Evolutionary conservation across 2,797 vertebrate species (phyloP), one percentile per base, ranked within the genome.

Genomic region (Spinus olivaceus): DNA sequence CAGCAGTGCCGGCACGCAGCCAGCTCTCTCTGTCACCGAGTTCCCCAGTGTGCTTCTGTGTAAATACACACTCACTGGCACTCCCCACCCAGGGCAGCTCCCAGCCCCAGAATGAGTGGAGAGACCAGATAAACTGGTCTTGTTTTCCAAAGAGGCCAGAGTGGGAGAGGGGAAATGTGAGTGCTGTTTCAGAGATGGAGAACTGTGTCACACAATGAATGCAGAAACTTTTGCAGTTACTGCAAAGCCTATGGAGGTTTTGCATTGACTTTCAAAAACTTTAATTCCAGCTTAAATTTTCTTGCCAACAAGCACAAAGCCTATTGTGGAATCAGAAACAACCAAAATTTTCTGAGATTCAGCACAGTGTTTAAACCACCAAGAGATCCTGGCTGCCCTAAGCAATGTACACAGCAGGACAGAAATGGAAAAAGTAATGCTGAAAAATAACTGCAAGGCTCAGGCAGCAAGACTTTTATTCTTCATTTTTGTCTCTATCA

Each of bases 401-500:
- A 87, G 64, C 51, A 66, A 54, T 60, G 33, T 61, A 66, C 65
- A n/a, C 56, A 63, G 85, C 50, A 72, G 85, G 64, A 82, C 46
- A 74, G 54, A 90, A 88, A 80, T 73, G 77, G 85, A 92, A 92
- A 94, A 73, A 69, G n/a, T 64, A 91, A 63, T 71, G 44, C 65
- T 82, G 51, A 93, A 91, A 95, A 95, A 94, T 87, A 85, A 81
- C 57, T 56, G 25, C 6, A 0, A 88, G 80, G 32, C 77, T 81
- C 47, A 37, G 42, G 78, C 81, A 91, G 91, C 60, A 94, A 67
- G 63, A 33, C 44, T 84, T 88, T 66, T 83, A 54, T 90, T 92
- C 59, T 82, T 93, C 8, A 1, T 59, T 76, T 89, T 92, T 94
- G 87, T 86, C 54, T 76, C 8, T 84, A 86, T 95, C 78, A 79